Evolutionary conservation across 2,113 vertebrate species (phyloP).

Genomic region (Archocentrus centrarchus): DNA sequence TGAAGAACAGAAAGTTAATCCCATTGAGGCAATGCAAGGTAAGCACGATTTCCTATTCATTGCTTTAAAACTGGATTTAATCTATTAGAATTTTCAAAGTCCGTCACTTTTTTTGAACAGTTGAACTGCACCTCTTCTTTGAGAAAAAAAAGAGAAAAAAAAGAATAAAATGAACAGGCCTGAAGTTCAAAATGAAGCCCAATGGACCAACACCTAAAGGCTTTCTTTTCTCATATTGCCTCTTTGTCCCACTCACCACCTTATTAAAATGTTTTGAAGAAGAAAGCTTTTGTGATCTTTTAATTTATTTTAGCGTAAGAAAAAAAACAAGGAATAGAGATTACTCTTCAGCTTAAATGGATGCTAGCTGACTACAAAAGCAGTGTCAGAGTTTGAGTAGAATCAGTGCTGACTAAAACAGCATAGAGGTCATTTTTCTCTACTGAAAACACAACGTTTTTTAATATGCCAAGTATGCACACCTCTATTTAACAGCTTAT

Average conservation of each 20-base stretch:
- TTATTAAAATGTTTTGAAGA: slow-evolving; percentile 10
- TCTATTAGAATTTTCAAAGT: slow-evolving; percentile 13
- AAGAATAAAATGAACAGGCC: not conserved
- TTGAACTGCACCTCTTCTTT: not conserved
- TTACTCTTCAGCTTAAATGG: not conserved
- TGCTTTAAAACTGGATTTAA: slow-evolving; percentile 9
- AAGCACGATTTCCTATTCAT: not conserved
- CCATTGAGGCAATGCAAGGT: slow-evolving; percentile 5
- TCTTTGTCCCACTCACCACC: not conserved
- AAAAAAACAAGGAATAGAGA: not conserved
- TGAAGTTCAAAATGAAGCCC: not conserved
- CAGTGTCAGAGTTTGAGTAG: not conserved
- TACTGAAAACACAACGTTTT: not conserved
- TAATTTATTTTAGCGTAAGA: not conserved
- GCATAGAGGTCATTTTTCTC: not conserved
- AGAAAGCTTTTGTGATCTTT: not conserved
- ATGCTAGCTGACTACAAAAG: not conserved
- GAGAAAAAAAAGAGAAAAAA: not conserved
- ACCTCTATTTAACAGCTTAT: slow-evolving; percentile 16
- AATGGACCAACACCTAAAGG: not conserved
- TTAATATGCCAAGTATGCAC: not conserved
- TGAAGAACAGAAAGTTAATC: slow-evolving; percentile 24
- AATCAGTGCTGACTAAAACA: not conserved
- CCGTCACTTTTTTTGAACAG: not conserved
- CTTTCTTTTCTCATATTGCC: not conserved